These are phyloP conservation scores for Pocillopora grandis DNA, from an alignment of 92 coral and sea anemone species.

Conservation along the genomic window DNA sequence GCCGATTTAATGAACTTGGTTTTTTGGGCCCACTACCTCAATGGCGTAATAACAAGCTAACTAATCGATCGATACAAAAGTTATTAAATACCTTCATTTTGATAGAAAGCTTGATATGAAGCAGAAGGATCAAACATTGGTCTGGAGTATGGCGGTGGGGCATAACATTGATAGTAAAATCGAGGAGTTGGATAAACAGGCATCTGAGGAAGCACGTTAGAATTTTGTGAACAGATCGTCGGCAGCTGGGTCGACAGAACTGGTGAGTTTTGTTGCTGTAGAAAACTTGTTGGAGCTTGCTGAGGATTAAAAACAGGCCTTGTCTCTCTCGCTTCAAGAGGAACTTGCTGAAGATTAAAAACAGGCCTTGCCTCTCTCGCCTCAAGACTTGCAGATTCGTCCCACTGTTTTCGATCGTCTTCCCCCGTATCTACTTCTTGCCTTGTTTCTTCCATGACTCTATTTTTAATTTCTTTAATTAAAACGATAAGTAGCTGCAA, in stretches of 20 bases:
- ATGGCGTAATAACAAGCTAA: background rate
- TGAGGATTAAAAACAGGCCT: conserved; percentile 16
- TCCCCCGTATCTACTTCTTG: conserved; percentile 24
- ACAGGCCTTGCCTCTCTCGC: conserved; percentile 30
- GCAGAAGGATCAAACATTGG: conserved; percentile 49
- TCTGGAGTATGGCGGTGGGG: conserved; percentile 42
- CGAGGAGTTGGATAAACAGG: conserved; percentile 59
- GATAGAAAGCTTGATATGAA: conserved; percentile 42
- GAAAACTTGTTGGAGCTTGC: conserved; percentile 10
- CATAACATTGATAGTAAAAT: conserved; percentile 59
- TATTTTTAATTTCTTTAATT: background rate
- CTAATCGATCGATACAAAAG: background rate
- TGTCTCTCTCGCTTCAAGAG: conserved; percentile 27
- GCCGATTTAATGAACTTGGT: too few species aligned
- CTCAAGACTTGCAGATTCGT: conserved; percentile 25
- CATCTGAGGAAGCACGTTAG: conserved; percentile 54
- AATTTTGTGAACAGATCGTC: conserved; percentile 20
- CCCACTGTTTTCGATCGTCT: conserved; percentile 25
- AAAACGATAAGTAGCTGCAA: background rate
- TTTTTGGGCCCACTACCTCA: background rate
- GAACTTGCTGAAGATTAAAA: background rate
- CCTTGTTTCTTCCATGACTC: conserved; percentile 31
- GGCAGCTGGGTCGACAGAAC: conserved; percentile 21
- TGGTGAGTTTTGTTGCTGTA: conserved; percentile 16
- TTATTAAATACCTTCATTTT: conserved; percentile 50